Conservation (phyloP, 2,797 vertebrate genomes). For the Ctenosaura bakeri region DNA sequence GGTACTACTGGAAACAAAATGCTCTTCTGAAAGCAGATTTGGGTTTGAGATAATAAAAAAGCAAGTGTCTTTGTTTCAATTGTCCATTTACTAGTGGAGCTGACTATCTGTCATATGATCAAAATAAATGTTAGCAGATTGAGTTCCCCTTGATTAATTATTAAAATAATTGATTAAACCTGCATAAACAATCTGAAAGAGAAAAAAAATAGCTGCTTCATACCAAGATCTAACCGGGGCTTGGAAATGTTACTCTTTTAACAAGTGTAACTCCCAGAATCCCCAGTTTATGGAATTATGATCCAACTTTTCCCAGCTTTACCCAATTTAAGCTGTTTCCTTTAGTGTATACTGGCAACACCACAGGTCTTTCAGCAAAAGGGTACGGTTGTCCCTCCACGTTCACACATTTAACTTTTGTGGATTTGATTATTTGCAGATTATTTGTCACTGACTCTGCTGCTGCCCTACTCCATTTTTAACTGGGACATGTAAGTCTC, state of each 20-base stretch:
- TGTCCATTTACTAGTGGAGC: not conserved
- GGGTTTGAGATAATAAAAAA: slow-evolving; percentile 65
- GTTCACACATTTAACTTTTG: too few species aligned
- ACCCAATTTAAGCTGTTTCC: not conserved
- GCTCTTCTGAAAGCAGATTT: slow-evolving; percentile 71
- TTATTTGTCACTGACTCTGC: too few species aligned
- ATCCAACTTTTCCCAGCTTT: not conserved
- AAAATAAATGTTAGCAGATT: not conserved
- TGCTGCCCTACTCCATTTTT: too few species aligned
- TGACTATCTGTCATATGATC: not conserved
- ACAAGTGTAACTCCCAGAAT: not conserved
- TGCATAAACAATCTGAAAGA: not conserved
- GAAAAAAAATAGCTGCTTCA: too few species aligned
- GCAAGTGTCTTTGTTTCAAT: not conserved
- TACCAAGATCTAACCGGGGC: not conserved
- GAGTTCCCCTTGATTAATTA: not conserved
- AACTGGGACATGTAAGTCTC: too few species aligned
- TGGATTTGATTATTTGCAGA: too few species aligned
- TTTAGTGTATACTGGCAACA: too few species aligned
- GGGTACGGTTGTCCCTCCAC: too few species aligned
- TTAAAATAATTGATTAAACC: not conserved
- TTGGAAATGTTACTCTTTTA: not conserved
- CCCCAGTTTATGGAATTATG: not conserved
- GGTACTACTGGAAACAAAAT: slow-evolving; percentile 65
- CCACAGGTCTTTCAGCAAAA: too few species aligned